Percentiles rank a stretch among this genome's conserved stretches.
Conservation (phyloP, 2,113 vertebrate genomes). For the Grallaria varia region DNA sequence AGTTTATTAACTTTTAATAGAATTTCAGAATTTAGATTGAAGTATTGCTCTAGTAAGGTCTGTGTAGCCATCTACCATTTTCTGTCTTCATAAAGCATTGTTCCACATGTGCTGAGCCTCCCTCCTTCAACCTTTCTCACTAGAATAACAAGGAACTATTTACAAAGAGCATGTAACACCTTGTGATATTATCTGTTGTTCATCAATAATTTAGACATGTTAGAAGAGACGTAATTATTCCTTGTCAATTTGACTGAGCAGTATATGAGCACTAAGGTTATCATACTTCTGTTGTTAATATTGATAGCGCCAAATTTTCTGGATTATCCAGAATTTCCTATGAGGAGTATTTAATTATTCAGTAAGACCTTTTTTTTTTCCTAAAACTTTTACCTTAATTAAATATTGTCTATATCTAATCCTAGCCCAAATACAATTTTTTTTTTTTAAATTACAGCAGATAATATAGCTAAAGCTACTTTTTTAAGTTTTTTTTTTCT, state of each 20-base stretch:
- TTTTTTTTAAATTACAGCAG: background rate
- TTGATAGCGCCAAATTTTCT: background rate
- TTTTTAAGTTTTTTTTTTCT: fast-evolving
- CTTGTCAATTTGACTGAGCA: background rate
- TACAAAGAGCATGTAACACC: background rate
- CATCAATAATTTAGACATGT: background rate
- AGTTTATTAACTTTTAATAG: background rate
- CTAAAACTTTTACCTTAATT: background rate
- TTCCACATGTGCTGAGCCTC: fast-evolving
- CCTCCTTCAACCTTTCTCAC: background rate
- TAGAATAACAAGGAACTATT: background rate
- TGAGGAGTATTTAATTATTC: background rate
- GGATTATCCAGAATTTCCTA: background rate
- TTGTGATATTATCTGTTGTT: background rate
- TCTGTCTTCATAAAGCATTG: background rate
- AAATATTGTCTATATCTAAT: background rate
- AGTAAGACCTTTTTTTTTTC: background rate
- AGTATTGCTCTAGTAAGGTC: background rate
- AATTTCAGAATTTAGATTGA: background rate
- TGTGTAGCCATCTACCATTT: background rate
- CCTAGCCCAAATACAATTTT: background rate
- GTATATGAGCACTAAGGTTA: background rate
- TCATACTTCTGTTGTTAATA: background rate
- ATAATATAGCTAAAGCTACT: background rate
- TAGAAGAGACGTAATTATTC: background rate